Evolutionary conservation across 2,888 invertebrate species (phyloP).

Genomic region (Seira sanloemensis): DNA sequence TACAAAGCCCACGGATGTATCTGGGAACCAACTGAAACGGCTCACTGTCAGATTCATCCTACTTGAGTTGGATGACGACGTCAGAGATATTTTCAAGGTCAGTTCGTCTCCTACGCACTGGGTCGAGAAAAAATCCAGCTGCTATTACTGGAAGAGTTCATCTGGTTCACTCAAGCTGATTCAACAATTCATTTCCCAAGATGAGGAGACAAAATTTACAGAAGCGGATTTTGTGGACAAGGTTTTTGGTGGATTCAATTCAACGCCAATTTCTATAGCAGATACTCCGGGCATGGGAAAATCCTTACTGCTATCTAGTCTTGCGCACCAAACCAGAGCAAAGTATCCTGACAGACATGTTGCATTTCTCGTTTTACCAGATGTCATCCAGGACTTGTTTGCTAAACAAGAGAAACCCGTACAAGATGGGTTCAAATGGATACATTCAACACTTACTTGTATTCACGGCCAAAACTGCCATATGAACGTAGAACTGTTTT

Average conservation of each 20-base stretch:
- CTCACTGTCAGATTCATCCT: neutral
- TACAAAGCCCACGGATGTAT: neutral
- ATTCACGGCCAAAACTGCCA: too few relatives aligned
- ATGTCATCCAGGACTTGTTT: neutral
- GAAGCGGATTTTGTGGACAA: neutral
- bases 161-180: neutral
- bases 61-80: neutral
- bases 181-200: neutral
- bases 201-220: neutral
- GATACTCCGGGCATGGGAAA: conserved; percentile 11
- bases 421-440: neutral
- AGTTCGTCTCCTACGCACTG: neutral
- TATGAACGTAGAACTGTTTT: neutral
- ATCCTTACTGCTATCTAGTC: neutral
- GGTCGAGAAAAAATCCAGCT: neutral
- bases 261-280: neutral
- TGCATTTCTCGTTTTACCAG: neutral
- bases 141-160: neutral
- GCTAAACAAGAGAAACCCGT: neutral
- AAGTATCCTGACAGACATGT: neutral
- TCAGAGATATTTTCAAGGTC: neutral
- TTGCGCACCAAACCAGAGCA: neutral
- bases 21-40: neutral
- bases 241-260: neutral
- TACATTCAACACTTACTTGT: too few relatives aligned